A percentile compares a stretch with the other conserved stretches of the same genome.
Evolutionary conservation across 2,113 vertebrate genomes (phyloP).

Genomic region (Pandion haliaetus): DNA sequence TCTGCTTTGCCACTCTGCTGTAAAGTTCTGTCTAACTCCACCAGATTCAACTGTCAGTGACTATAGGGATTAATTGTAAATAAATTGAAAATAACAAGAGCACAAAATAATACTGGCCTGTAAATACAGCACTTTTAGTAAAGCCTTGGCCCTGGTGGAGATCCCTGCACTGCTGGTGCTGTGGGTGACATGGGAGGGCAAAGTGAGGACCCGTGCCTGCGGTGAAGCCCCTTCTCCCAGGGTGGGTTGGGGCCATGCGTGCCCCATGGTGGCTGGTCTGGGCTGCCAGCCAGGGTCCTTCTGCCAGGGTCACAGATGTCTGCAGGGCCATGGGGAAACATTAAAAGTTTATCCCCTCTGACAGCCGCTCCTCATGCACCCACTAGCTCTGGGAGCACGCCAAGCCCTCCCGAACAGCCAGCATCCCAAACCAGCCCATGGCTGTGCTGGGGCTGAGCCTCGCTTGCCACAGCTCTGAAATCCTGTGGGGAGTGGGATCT

Average conservation of each 20-base stretch:
- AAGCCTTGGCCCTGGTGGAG: neutral
- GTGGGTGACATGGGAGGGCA: fast-evolving
- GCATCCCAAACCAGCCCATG: neutral
- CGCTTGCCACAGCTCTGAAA: fast-evolving
- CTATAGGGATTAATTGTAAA: neutral
- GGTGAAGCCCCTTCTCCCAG: neutral
- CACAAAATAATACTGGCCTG: neutral
- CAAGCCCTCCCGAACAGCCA: neutral
- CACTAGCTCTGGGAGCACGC: neutral
- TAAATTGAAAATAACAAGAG: neutral
- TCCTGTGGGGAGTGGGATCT: fast-evolving
- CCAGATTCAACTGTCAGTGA: neutral
- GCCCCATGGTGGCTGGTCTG: fast-evolving
- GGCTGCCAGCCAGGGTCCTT: neutral
- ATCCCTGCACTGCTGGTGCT: fast-evolving
- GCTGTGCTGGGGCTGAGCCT: neutral
- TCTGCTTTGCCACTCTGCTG: neutral
- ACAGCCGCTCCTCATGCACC: fast-evolving
- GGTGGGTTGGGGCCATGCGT: fast-evolving
- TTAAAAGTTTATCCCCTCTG: neutral
- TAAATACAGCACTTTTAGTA: neutral
- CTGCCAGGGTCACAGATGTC: fast-evolving
- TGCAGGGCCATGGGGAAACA: fast-evolving
- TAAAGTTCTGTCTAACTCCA: neutral
- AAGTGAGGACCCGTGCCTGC: fast-evolving